A percentile compares a stretch with the other conserved stretches of the same genome.
phyloP scores from a whole-genome alignment of 1,140 invertebrate genomes.

The Neodiprion virginianus region DNA sequence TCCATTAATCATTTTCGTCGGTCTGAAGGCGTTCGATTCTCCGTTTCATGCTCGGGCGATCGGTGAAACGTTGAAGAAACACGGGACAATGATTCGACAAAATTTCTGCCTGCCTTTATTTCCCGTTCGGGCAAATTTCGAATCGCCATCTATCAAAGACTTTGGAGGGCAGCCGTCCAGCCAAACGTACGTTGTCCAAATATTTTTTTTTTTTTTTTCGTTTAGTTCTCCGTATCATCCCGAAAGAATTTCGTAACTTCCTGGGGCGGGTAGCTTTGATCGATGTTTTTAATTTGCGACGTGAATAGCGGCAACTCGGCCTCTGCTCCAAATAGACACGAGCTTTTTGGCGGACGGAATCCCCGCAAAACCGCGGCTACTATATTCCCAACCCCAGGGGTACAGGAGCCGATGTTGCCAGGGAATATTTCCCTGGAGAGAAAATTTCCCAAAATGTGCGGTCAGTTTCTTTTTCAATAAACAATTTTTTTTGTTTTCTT shows the following conservation, averaged over 20 bases:
- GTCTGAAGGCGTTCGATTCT: too few relatives aligned
- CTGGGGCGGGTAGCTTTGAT: background rate
- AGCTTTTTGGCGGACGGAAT: background rate
- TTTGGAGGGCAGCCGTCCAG: background rate
- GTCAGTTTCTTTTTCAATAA: background rate
- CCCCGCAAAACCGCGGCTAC: background rate
- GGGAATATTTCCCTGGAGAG: background rate
- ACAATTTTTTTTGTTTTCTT: background rate
- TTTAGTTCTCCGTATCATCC: background rate
- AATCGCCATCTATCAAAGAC: too few relatives aligned
- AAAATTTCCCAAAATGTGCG: background rate
- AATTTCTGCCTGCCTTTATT: too few relatives aligned
- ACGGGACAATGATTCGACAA: too few relatives aligned
- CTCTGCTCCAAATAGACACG: background rate
- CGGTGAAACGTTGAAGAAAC: too few relatives aligned
- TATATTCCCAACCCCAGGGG: background rate
- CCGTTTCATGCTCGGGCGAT: too few relatives aligned
- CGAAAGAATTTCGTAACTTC: background rate
- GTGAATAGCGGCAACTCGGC: background rate
- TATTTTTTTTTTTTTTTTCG: background rate
- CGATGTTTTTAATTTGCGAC: conserved; percentile 2
- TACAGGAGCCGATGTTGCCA: background rate
- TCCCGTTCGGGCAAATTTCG: too few relatives aligned
- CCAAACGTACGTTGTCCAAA: background rate
- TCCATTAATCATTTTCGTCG: too few relatives aligned